Base-by-base conservation (phyloP, 2,113 vertebrate species). In the Columba janthina region DNA sequence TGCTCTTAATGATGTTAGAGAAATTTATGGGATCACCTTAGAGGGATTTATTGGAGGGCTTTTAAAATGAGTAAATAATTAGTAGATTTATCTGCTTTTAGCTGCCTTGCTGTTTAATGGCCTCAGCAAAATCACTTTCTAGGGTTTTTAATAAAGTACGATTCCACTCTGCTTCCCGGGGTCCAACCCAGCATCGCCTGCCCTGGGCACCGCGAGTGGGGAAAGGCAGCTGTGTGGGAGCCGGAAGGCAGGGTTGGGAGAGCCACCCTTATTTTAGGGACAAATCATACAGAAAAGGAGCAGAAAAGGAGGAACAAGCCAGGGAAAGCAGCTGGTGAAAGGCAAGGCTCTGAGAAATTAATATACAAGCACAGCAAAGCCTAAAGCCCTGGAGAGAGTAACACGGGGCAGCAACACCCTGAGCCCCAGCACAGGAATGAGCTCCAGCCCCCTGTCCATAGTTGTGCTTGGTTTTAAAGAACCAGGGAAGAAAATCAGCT, bases 21-120 rank as follows among this genome's bases (percentile, higher is more conserved):
- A 93, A 69, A 95, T 96, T 97, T 96, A 96, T 93, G 74, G 80
- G 83, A 88, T 93, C 64, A 92, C 90, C 71, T 80, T 84, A 95
- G 92, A 90, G 85, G 85, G 96, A 90, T 95, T 97, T 96, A 96
- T 85, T 85, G 80, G 67, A 94, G 28, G 22, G 34, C 9, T 71
- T 92, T 92, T 95, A 76, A 11, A 96, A 94, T 80, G 90, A 95
- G 87, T 65, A 96, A 95, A 91, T 94, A 86, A 94, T 93, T 94
- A 91, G 93, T 75, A 90, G 53, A 86, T 94, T 91, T 90, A 92
- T 85, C 91, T 92, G 57, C 46, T 90, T 93, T 93, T 85, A 54
- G 44, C 40, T 72, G 61, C 53, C 62, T 96, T 88, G 53, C 85
- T 87, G 57, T 65, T 94, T 94, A 93, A 91, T 15, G 5, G 58